phyloP scores from a whole-genome alignment of 2,888 invertebrate genomes.

The Coleophora deauratella region DNA sequence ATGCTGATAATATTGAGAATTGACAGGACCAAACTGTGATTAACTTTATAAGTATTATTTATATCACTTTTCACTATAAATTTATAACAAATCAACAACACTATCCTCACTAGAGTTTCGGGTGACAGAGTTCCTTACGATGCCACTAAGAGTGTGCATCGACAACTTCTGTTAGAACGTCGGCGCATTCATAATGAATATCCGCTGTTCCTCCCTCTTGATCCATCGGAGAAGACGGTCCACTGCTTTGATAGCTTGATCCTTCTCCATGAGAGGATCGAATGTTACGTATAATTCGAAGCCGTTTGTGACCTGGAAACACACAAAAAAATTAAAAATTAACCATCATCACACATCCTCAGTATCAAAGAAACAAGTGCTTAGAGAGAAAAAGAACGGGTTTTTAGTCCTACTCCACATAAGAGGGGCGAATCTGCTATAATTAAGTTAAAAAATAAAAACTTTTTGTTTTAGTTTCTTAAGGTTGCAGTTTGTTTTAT shows the following conservation, averaged over 20 bases:
- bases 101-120: conserved; percentile 36
- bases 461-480: no score
- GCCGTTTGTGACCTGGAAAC: conserved; percentile 86
- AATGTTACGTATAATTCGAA: conserved; percentile 96
- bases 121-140: conserved; percentile 41
- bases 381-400: no score
- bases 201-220: conserved; percentile 91
- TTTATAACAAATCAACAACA: not conserved
- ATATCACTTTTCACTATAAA: no score
- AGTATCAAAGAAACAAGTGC: no score
- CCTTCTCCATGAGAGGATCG: conserved; percentile 91
- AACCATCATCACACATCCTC: conserved; percentile 4
- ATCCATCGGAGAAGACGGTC: conserved; percentile 95
- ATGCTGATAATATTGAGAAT: no score
- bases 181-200: conserved; percentile 91
- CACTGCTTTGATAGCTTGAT: conserved; percentile 87
- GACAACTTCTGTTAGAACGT: conserved; percentile 76
- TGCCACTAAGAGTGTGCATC: conserved; percentile 36
- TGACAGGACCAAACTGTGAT: no score
- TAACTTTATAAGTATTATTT: no score
- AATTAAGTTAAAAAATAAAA: no score
- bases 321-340: no score
- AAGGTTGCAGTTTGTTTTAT: no score
- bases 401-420: no score
- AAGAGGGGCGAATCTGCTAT: no score